Evolutionary conservation across 2,888 invertebrate genomes (phyloP), one percentile per base, ranked within the genome.

Genomic region (Euproctis similis): DNA sequence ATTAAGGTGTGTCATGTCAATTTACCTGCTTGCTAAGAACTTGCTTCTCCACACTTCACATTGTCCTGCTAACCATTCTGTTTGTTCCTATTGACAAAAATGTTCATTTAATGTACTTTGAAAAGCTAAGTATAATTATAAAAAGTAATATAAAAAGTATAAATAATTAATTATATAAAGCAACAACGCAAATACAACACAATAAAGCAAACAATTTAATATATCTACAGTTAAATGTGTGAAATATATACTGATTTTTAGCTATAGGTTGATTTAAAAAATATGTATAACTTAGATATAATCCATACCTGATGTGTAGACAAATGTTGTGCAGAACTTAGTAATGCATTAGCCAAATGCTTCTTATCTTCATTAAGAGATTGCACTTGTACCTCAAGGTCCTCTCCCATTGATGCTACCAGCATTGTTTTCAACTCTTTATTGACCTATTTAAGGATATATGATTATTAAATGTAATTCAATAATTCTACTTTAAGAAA

Each of bases 41-140:
- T 97, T 98, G 64, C 96, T 96, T 40, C 96, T 88, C 97, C 97
- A 98, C 26, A 97, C 95, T 81, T 98, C 97, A 64, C 96, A 95
- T 60, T 97, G 96, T 0, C 97, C 95, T 9, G 95, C 93, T 18
- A 97, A 76, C 87, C 93, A 94, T 66, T 98, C 97, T 2, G 95
- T 92, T 80, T 96, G 94, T 68, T 97, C 97, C 80, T 87, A 36
- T 6, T 49, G 42, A 41, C 20, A 34, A 36, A 39, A 38, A 22
- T 21, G n/a, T 11, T 2, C 2, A 20, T 4, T 20, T 9, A 2
- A n/a, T n/a, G n/a, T n/a, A n/a, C n/a, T n/a, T n/a, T n/a, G n/a
- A n/a, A n/a, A n/a, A n/a, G n/a, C n/a, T n/a, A n/a, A n/a, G n/a
- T n/a, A n/a, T n/a, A n/a, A n/a, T n/a, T n/a, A n/a, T n/a, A n/a